Evolutionary conservation across 1,140 invertebrate species (phyloP).

Genomic region (Cherax quadricarinatus): DNA sequence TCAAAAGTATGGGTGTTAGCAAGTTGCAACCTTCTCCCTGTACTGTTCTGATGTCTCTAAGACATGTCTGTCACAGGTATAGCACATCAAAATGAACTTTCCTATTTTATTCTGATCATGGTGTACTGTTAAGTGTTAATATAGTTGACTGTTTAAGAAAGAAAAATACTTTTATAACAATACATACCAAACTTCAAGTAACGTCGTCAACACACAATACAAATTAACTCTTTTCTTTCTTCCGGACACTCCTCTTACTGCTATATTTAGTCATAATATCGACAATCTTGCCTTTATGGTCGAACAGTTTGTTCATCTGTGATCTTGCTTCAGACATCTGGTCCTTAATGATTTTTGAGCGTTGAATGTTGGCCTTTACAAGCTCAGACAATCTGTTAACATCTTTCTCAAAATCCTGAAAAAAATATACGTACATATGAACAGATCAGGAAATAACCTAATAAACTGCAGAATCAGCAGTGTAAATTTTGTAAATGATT

Average conservation of each 20-base stretch:
- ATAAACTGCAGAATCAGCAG: not conserved
- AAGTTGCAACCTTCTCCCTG: too few relatives aligned
- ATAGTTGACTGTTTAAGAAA: not conserved
- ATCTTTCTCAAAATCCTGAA: conserved; percentile 81
- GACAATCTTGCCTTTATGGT: conserved; percentile 91
- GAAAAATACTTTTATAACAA: not conserved
- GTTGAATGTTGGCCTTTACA: conserved; percentile 93
- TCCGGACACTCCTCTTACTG: conserved; percentile 93
- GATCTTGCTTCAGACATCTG: conserved; percentile 91
- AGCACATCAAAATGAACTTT: not conserved
- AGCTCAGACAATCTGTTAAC: conserved; percentile 86
- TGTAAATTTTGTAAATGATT: not conserved
- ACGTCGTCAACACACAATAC: not conserved
- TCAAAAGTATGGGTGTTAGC: too few relatives aligned
- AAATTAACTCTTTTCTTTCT: conserved; percentile 76
- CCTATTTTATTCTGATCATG: not conserved
- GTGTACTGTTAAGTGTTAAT: not conserved
- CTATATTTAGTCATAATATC: conserved; percentile 93
- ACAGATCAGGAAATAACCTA: not conserved
- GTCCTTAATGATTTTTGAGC: conserved; percentile 94
- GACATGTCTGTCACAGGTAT: not conserved
- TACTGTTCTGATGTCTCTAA: too few relatives aligned
- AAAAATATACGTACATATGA: not conserved
- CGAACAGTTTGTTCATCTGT: conserved; percentile 92
- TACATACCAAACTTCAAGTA: not conserved